These are phyloP conservation scores for Andricus curvator DNA, from an alignment of 2,888 invertebrate species.

Conservation along the genomic window DNA sequence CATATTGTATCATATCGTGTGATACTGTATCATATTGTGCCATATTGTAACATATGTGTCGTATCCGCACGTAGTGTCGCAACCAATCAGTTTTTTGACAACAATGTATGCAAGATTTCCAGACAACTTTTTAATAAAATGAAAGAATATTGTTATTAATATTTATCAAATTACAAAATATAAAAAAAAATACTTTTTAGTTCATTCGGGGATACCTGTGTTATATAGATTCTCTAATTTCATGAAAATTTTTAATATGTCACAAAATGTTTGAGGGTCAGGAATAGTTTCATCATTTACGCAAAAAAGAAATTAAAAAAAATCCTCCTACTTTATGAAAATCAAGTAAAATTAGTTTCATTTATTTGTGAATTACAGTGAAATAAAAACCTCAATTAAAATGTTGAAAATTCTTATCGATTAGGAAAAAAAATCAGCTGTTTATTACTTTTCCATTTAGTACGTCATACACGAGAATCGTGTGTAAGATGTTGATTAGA, in stretches of 20 bases:
- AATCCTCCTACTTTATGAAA: too few relatives aligned
- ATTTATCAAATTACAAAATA: too few relatives aligned
- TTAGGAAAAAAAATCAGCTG: neutral
- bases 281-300: constrained; percentile 9
- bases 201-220: too few relatives aligned
- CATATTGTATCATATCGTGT: too few relatives aligned
- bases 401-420: neutral
- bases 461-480: constrained; percentile 55
- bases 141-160: too few relatives aligned
- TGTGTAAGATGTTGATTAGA: constrained; percentile 73
- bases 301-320: neutral
- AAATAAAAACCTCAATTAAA: neutral
- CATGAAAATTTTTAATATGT: neutral
- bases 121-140: too few relatives aligned
- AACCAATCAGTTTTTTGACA: too few relatives aligned
- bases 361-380: constrained; percentile 15
- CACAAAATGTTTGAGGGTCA: neutral
- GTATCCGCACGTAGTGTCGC: constrained; percentile 48
- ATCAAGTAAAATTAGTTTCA: neutral
- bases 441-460: constrained; percentile 26
- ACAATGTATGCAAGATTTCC: too few relatives aligned
- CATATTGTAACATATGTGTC: too few relatives aligned
- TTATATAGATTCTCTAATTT: neutral
- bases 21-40: constrained; percentile 46
- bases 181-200: too few relatives aligned